A percentile compares a stretch with the other conserved stretches of the same genome.
These are phyloP conservation scores for Parascotia fuliginaria DNA, from an alignment of 2,888 invertebrate genomes.

Conservation along the genomic window DNA sequence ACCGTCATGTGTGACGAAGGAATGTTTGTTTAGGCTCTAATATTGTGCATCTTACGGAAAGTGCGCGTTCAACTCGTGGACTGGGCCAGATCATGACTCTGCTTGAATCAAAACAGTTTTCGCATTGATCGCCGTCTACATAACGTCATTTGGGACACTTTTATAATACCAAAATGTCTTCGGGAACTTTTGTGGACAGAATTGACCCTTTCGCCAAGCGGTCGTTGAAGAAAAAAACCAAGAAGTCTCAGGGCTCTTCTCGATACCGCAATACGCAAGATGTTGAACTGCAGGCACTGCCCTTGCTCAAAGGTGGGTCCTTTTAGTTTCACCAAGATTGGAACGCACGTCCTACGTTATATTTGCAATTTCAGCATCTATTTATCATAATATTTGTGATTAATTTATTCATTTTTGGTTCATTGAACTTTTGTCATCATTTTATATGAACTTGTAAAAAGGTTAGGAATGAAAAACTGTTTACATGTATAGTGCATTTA, in stretches of 20 bases:
- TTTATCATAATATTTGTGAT: constrained; percentile 7
- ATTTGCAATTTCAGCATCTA: constrained; percentile 3
- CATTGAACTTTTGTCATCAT: constrained; percentile 50
- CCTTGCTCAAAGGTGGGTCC: constrained; percentile 96
- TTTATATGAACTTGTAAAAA: constrained; percentile 38
- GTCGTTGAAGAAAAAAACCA: constrained; percentile 98
- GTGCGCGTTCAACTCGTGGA: constrained; percentile 80
- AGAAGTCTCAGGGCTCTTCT: constrained; percentile 99
- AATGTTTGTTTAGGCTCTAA: constrained; percentile 86
- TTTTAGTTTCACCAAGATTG: constrained; percentile 18
- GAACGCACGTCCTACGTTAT: constrained; percentile 12
- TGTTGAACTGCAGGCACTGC: constrained; percentile 98
- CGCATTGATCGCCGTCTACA: constrained; percentile 81
- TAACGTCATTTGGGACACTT: constrained; percentile 83
- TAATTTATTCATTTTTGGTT: constrained; percentile 34
- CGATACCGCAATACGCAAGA: constrained; percentile 99
- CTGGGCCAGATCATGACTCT: constrained; percentile 84
- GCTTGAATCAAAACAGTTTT: constrained; percentile 81
- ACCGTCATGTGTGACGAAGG: constrained; percentile 85
- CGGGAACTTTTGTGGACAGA: constrained; percentile 98
- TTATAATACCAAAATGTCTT: constrained; percentile 87
- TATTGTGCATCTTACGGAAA: constrained; percentile 81
- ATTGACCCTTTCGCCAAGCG: constrained; percentile 99
- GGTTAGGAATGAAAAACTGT: constrained; percentile 40
- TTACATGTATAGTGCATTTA: constrained; percentile 28